Percentiles rank a stretch among this genome's conserved stretches.
These are phyloP conservation scores for Linurgus olivaceus DNA, from an alignment of 2,797 vertebrate genomes.

Conservation along the genomic window DNA sequence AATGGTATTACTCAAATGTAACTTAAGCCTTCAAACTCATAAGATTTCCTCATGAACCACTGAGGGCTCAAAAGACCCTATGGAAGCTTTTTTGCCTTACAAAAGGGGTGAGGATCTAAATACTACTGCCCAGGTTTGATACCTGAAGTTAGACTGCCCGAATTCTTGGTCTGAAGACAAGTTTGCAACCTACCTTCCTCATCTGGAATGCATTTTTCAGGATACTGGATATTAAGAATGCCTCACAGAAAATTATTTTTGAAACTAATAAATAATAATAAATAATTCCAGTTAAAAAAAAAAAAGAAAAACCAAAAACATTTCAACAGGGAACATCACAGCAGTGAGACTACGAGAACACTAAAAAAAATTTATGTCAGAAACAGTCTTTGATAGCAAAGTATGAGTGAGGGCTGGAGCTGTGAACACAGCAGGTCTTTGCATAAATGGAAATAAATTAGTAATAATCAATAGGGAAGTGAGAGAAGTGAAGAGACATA, in stretches of 20 bases:
- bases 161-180: neutral
- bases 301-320: rapidly evolving
- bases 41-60: neutral
- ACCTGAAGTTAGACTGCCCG: neutral
- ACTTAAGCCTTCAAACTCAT: neutral
- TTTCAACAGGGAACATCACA: neutral
- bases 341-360: neutral
- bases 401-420: neutral
- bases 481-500: neutral
- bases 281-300: neutral
- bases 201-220: neutral
- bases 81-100: neutral
- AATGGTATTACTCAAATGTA: neutral
- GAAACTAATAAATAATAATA: neutral
- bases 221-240: neutral
- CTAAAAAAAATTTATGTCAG: neutral
- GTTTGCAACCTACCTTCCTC: neutral
- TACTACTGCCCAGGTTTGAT: neutral
- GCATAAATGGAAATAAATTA: neutral
- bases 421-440: neutral
- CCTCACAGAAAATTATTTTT: neutral
- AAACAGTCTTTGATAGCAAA: neutral
- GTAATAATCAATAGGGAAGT: neutral
- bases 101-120: neutral
- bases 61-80: neutral